Evolutionary conservation across 2,888 invertebrate genomes (phyloP), one percentile per base, ranked within the genome.

Genomic region (Aphidoletes aphidimyza): DNA sequence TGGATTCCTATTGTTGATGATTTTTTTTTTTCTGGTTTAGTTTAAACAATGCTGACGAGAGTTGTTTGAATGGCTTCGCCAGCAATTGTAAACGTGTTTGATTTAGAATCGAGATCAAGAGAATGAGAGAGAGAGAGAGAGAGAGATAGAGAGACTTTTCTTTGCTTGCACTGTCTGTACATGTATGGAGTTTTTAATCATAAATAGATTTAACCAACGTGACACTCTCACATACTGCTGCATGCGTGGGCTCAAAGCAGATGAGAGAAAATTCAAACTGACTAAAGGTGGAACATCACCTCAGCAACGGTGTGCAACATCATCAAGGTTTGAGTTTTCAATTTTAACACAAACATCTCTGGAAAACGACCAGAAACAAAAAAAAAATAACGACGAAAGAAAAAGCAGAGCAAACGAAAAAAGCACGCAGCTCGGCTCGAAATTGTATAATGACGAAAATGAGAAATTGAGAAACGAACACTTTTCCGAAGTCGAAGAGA

Each of bases 151-250:
- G n/a, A n/a, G n/a, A n/a, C n/a, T n/a, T n/a, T n/a, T n/a, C n/a
- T n/a, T n/a, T n/a, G n/a, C n/a, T n/a, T n/a, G n/a, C n/a, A n/a
- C n/a, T n/a, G n/a, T n/a, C n/a, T n/a, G n/a, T n/a, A n/a, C n/a
- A n/a, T n/a, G 69, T 69, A n/a, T 30, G 11, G 30, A 30, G 22
- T 22, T 69, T 69, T 69, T 69, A 69, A 69, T 69, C 69, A 69
- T 69, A 69, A 69, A 69, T 69, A 69, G 69, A 69, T 69, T 69
- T 69, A n/a, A n/a, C 34, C 30, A 30, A 69, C 26, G 69, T 69
- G 34, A 69, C 69, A 30, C 69, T n/a, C n/a, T 69, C 30, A 69
- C 2, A 30, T 69, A n/a, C 69, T 69, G 30, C 2, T 9, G 34
- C 11, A 69, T 69, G 30, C n/a, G 30, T 30, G 17, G 30, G 69